A percentile compares a stretch with the other conserved stretches of the same genome.
Conservation (phyloP, 1,140 invertebrate species). For the Scaptomyza graminum region DNA sequence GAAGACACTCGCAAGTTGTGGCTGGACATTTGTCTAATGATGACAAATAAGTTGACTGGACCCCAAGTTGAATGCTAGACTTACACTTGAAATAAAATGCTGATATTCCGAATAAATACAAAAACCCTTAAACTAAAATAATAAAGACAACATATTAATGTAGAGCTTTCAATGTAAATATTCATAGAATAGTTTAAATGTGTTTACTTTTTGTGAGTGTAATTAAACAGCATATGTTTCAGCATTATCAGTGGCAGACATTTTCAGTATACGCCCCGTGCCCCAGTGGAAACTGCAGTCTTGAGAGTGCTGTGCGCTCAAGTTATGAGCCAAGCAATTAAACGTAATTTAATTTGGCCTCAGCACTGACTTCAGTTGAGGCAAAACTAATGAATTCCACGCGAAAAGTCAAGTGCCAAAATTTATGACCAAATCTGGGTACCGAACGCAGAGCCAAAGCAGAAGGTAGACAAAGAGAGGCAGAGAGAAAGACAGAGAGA, state of each 20-base stretch:
- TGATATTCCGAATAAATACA: background rate
- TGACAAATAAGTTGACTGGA: slow-evolving; percentile 54
- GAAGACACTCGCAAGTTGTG: slow-evolving; percentile 41
- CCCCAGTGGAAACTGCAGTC: slow-evolving; percentile 13
- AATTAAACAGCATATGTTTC: slow-evolving; percentile 17
- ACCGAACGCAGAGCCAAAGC: background rate
- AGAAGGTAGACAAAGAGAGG: background rate
- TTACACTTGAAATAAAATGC: background rate
- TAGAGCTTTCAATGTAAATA: too few species aligned
- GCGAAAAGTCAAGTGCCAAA: slow-evolving; percentile 59
- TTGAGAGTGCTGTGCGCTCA: slow-evolving; percentile 25
- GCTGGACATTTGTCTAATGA: slow-evolving; percentile 65
- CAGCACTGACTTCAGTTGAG: slow-evolving; percentile 44
- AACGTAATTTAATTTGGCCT: slow-evolving; percentile 78
- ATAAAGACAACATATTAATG: too few species aligned
- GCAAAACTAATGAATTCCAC: slow-evolving; percentile 77
- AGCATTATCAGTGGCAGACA: slow-evolving; percentile 60
- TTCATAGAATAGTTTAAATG: background rate
- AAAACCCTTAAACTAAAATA: too few species aligned
- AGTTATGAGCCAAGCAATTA: slow-evolving; percentile 79
- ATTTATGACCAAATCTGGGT: slow-evolving; percentile 43
- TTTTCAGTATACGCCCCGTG: slow-evolving; percentile 26
- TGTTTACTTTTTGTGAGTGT: background rate
- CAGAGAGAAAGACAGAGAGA: background rate
- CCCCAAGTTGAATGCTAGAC: background rate